phyloP scores from a whole-genome alignment of 2,113 vertebrate genomes.

The Nycticebus coucang region DNA sequence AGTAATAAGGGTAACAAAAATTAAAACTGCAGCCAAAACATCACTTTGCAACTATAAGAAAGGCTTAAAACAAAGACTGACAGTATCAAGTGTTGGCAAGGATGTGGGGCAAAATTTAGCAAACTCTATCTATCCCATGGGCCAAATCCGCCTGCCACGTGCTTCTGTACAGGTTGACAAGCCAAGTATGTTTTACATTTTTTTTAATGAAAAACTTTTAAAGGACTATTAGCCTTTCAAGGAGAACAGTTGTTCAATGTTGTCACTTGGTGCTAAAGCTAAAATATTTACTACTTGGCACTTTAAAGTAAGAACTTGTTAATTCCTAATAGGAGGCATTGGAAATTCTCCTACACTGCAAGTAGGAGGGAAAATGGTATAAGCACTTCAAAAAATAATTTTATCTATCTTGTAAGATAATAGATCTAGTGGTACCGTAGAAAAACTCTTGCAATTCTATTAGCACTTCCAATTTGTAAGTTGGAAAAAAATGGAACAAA shows the following conservation, averaged over 20 bases:
- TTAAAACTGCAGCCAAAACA: not conserved
- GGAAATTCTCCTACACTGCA: not conserved
- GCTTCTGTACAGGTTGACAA: not conserved
- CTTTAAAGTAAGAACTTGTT: not conserved
- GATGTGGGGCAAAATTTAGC: not conserved
- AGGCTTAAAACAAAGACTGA: not conserved
- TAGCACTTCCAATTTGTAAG: not conserved
- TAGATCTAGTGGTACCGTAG: not conserved
- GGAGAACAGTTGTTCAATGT: not conserved
- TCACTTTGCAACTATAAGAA: not conserved
- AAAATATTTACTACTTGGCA: not conserved
- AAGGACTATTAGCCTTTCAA: not conserved
- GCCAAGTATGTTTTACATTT: not conserved
- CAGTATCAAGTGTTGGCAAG: not conserved
- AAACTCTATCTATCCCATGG: not conserved
- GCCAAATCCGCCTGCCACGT: not conserved
- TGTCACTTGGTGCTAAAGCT: not conserved
- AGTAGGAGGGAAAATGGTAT: not conserved
- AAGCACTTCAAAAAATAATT: not conserved
- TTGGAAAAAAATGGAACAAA: conserved; percentile 8
- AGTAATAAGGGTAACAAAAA: not conserved
- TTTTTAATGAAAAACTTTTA: not conserved
- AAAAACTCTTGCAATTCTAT: not conserved
- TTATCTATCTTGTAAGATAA: not conserved
- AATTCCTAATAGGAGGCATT: not conserved